Evolutionary conservation across 1,140 invertebrate genomes (phyloP).

Genomic region (Neotoxoptera formosana): DNA sequence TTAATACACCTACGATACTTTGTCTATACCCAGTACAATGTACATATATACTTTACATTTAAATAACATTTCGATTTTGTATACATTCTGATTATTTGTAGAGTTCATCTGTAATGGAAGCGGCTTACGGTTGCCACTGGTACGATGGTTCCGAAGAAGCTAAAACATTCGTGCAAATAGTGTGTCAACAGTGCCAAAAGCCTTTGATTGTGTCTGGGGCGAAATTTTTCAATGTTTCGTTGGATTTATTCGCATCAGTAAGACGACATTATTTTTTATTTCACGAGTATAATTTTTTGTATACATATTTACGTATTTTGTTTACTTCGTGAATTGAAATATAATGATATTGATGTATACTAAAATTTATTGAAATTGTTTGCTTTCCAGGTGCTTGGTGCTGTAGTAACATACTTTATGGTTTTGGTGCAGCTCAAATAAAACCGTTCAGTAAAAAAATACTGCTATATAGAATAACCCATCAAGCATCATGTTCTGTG

Average conservation of each 20-base stretch:
- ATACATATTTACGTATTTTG: not conserved
- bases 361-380: constrained; percentile 1
- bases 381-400: constrained; percentile 77
- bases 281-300: not conserved
- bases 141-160: constrained; percentile 87
- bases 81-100: constrained; percentile 63
- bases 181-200: constrained; percentile 89
- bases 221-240: constrained; percentile 85
- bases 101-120: constrained; percentile 89
- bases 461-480: not conserved
- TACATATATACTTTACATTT: not conserved
- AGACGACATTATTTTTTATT: constrained; percentile 61
- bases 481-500: not conserved
- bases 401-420: constrained; percentile 90
- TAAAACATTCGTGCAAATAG: constrained; percentile 87
- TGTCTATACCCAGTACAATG: not conserved
- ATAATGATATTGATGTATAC: not conserved
- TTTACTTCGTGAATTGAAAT: not conserved
- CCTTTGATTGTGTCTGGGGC: constrained; percentile 85
- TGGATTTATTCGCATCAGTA: constrained; percentile 86
- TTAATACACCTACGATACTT: not conserved
- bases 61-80: not conserved
- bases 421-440: constrained; percentile 86
- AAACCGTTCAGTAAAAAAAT: constrained; percentile 60
- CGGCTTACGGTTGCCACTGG: constrained; percentile 86